A percentile compares a stretch with the other conserved stretches of the same genome.
Evolutionary conservation across 2,797 vertebrate genomes (phyloP).

Genomic region (Spinibarbus caldwelli): DNA sequence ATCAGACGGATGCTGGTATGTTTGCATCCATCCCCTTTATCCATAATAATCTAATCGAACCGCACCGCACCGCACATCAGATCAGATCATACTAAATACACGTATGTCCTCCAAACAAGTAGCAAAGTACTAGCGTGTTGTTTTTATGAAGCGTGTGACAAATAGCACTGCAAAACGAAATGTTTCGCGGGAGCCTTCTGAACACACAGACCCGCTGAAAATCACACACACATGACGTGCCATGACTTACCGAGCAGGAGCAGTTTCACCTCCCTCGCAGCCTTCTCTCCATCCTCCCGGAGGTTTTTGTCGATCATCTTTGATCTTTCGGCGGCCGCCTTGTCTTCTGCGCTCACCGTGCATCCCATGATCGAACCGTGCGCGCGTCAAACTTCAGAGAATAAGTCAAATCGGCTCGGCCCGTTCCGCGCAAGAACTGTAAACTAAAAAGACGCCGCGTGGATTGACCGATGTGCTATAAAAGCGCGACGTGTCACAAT

Average conservation of each 20-base stretch:
- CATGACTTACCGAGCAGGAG: conserved; percentile 87
- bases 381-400: conserved; percentile 50
- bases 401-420: neutral
- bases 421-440: neutral
- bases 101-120: neutral
- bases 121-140: neutral
- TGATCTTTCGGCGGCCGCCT: conserved; percentile 94
- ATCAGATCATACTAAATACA: neutral
- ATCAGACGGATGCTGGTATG: neutral
- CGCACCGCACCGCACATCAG: neutral
- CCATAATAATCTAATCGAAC: neutral
- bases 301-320: conserved; percentile 99
- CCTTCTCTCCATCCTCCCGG: conserved; percentile 96
- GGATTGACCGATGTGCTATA: neutral
- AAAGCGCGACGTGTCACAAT: neutral
- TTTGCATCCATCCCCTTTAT: neutral
- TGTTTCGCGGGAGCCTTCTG: neutral
- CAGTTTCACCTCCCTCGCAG: conserved; percentile 95
- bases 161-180: neutral
- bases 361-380: conserved; percentile 87
- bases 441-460: conserved; percentile 20
- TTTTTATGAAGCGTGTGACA: conserved; percentile 5
- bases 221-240: conserved; percentile 26
- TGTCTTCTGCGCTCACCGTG: conserved; percentile 96
- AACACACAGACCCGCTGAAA: neutral